Conservation (phyloP, 2,113 vertebrate genomes). For the Alethe diademata region DNA sequence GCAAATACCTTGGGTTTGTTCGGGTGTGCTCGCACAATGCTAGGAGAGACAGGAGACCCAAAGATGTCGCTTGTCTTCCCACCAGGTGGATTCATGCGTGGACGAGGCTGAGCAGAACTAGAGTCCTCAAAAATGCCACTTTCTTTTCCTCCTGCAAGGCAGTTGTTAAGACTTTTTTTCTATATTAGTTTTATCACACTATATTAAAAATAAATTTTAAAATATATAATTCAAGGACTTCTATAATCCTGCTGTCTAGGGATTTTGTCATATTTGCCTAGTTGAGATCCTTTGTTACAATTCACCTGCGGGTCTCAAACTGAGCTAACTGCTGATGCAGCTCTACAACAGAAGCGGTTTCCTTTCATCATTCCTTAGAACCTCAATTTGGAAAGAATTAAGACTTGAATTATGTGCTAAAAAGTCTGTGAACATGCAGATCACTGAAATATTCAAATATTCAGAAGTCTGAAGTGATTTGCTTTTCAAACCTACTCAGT, state of each 20-base stretch:
- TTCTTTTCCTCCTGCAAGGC: conserved; percentile 75
- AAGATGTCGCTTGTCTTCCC: conserved; percentile 85
- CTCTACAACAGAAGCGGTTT: neutral
- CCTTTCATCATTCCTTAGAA: neutral
- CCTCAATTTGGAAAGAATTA: neutral
- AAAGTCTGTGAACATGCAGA: neutral
- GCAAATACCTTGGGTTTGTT: conserved; percentile 92
- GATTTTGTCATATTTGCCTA: neutral
- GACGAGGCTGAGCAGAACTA: conserved; percentile 68
- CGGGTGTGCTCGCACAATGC: conserved; percentile 77
- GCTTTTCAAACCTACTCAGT: neutral
- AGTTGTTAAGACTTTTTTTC: neutral
- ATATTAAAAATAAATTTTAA: neutral
- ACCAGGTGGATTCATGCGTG: conserved; percentile 76
- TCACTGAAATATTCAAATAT: neutral
- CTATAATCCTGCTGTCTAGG: neutral
- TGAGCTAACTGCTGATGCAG: neutral
- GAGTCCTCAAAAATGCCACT: conserved; percentile 89
- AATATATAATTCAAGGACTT: neutral
- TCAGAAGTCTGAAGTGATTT: neutral
- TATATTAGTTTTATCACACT: neutral
- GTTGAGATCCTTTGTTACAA: neutral
- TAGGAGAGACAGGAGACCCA: conserved; percentile 69
- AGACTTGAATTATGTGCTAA: neutral
- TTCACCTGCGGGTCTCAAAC: neutral